Conservation (phyloP, 92 coral and sea anemone species). For the Zoanthus gigantus region DNA sequence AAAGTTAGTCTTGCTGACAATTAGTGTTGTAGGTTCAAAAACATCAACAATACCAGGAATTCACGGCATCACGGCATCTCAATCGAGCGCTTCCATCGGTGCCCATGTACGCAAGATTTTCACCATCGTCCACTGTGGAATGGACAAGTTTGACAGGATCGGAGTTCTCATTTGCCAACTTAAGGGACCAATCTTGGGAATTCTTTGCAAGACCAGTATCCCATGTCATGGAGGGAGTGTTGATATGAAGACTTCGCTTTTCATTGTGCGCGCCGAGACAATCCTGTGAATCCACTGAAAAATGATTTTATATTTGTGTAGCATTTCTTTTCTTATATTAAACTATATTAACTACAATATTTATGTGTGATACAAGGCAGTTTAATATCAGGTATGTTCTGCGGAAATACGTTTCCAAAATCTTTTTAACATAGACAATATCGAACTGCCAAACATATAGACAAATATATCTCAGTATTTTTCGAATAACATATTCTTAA, state of each 20-base stretch:
- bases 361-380: too few relatives aligned
- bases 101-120: not conserved
- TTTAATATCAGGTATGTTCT: too few relatives aligned
- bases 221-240: not conserved
- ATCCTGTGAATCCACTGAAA: not conserved
- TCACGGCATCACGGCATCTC: conserved; percentile 12
- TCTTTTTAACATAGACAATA: too few relatives aligned
- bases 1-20: too few relatives aligned
- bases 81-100: not conserved
- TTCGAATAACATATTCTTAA: too few relatives aligned
- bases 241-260: conserved; percentile 7
- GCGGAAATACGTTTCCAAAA: too few relatives aligned
- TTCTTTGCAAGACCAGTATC: conserved; percentile 13
- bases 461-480: too few relatives aligned
- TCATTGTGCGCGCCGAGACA: not conserved
- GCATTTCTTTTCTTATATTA: too few relatives aligned
- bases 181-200: not conserved
- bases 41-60: not conserved
- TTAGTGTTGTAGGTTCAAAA: too few relatives aligned
- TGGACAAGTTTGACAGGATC: not conserved
- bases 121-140: not conserved
- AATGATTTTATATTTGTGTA: not conserved
- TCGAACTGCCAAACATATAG: too few relatives aligned
- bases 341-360: too few relatives aligned
- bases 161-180: not conserved